These are phyloP conservation scores for Nesoenas mayeri DNA, from an alignment of 2,113 vertebrate genomes.

Conservation along the genomic window DNA sequence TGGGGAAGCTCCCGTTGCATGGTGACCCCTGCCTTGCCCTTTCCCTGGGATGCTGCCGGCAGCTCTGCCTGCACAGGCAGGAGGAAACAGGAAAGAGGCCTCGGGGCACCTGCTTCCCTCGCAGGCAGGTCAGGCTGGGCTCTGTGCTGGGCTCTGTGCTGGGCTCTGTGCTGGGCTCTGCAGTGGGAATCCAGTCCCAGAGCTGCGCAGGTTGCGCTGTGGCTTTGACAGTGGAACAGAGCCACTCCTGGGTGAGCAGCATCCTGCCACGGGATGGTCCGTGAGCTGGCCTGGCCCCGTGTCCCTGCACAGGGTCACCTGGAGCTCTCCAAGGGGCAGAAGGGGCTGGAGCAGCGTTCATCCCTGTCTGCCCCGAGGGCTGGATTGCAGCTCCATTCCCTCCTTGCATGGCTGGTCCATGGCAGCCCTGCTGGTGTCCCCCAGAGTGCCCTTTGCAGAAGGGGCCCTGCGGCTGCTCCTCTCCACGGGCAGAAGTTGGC, in stretches of 20 bases:
- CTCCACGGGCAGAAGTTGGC: not conserved
- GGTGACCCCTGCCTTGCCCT: not conserved
- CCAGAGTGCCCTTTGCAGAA: accelerated
- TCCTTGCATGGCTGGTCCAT: not conserved
- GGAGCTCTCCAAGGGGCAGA: not conserved
- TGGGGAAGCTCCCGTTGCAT: accelerated
- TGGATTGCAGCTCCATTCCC: not conserved
- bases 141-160: not conserved
- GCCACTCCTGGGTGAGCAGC: not conserved
- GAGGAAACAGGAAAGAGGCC: slow-evolving; percentile 7
- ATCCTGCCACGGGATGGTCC: accelerated
- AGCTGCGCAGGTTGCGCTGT: accelerated
- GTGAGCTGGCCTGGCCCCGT: not conserved
- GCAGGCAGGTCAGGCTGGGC: not conserved
- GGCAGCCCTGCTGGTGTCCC: not conserved
- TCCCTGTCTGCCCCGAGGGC: accelerated
- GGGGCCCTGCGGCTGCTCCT: not conserved
- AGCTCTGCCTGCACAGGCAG: accelerated
- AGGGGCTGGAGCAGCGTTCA: not conserved
- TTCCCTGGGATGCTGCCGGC: not conserved
- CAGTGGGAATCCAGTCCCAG: not conserved
- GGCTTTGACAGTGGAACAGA: not conserved
- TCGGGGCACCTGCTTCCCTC: not conserved
- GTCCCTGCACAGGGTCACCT: accelerated
- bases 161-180: too few relatives aligned